Conservation (phyloP, 2,888 invertebrate genomes). For the Acrobasis consociella region DNA sequence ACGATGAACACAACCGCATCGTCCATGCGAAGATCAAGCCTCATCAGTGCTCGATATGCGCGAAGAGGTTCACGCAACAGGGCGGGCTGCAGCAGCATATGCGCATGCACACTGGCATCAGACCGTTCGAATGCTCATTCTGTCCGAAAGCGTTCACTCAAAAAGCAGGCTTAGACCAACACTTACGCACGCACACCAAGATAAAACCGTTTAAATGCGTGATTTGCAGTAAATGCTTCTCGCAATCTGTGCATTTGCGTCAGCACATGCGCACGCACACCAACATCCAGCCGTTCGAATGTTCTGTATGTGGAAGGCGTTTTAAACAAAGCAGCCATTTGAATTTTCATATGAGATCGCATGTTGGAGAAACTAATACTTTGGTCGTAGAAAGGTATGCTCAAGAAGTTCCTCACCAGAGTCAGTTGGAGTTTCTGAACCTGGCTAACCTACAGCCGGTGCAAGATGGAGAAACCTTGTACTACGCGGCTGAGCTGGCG, state of each 20-base stretch:
- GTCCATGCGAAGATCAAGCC: slow-evolving; percentile 71
- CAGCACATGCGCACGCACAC: slow-evolving; percentile 80
- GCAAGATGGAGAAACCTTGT: slow-evolving; percentile 66
- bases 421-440: slow-evolving; percentile 59
- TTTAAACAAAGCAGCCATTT: slow-evolving; percentile 78
- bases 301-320: slow-evolving; percentile 63
- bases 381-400: slow-evolving; percentile 53
- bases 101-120: slow-evolving; percentile 73
- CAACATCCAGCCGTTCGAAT: slow-evolving; percentile 76
- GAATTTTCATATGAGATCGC: slow-evolving; percentile 75
- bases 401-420: slow-evolving; percentile 46
- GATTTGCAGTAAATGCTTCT: slow-evolving; percentile 72
- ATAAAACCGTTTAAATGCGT: slow-evolving; percentile 76
- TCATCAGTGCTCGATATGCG: slow-evolving; percentile 68
- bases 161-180: slow-evolving; percentile 75
- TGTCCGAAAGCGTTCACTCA: slow-evolving; percentile 76
- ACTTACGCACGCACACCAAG: slow-evolving; percentile 75
- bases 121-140: slow-evolving; percentile 69
- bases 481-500: slow-evolving; percentile 66
- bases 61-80: slow-evolving; percentile 73
- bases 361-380: slow-evolving; percentile 49
- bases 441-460: slow-evolving; percentile 64
- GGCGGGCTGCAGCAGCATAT: slow-evolving; percentile 76
- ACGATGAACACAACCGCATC: slow-evolving; percentile 66
- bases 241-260: slow-evolving; percentile 73